These are phyloP conservation scores for Erpobdella octoculata DNA, from an alignment of 2,888 invertebrate genomes.

Conservation along the genomic window DNA sequence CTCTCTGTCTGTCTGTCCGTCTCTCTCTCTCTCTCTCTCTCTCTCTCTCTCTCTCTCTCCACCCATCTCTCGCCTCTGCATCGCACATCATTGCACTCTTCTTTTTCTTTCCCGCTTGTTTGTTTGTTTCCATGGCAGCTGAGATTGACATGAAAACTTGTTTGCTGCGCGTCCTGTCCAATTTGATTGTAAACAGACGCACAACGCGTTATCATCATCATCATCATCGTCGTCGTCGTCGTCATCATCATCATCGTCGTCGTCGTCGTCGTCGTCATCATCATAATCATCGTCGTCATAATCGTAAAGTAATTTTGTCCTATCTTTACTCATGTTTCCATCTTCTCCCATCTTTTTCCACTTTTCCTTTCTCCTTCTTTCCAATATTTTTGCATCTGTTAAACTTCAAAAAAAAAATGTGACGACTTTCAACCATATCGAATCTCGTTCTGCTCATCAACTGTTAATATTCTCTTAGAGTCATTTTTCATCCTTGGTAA, in stretches of 20 bases:
- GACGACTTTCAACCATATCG: no score
- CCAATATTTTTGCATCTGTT: background rate
- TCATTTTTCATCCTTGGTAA: no score
- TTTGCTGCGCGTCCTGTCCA: background rate
- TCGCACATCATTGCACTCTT: background rate
- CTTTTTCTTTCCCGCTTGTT: no score
- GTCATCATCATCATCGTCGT: background rate
- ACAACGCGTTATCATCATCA: background rate
- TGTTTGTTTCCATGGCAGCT: no score
- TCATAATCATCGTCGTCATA: slow-evolving; percentile 7
- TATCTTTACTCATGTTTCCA: background rate
- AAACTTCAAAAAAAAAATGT: no score
- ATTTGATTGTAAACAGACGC: background rate
- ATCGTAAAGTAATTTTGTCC: background rate
- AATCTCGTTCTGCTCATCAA: no score
- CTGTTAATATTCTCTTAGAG: no score
- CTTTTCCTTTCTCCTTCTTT: background rate
- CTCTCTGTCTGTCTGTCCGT: no score
- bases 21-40: no score
- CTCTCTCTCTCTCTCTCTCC: no score
- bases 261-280: slow-evolving; percentile 10
- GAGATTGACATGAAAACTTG: no score
- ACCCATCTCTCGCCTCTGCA: no score
- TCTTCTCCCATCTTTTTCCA: background rate
- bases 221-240: background rate